A percentile compares a stretch with the other conserved stretches of the same genome.
Conservation (phyloP, 2,113 vertebrate genomes). For the Vimba vimba region DNA sequence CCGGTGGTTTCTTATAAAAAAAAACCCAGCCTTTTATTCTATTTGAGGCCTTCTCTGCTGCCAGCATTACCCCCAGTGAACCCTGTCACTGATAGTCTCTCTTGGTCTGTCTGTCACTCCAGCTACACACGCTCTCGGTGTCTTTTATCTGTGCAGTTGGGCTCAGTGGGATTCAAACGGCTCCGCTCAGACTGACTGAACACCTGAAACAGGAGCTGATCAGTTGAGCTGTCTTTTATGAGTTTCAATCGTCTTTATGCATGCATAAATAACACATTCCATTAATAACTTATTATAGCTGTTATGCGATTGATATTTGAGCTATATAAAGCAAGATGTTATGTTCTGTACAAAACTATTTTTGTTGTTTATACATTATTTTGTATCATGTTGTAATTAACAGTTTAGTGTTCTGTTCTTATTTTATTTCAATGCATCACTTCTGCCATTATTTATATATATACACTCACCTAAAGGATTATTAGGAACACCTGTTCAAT, state of each 20-base stretch:
- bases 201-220: neutral
- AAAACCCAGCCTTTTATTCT: conserved; percentile 27
- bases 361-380: neutral
- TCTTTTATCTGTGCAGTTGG: conserved; percentile 4
- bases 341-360: neutral
- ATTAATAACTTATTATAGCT: neutral
- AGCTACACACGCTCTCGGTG: neutral
- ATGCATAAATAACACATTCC: neutral
- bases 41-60: conserved; percentile 7
- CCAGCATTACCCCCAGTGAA: neutral
- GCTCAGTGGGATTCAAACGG: conserved; percentile 16
- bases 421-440: neutral
- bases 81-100: neutral
- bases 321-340: neutral
- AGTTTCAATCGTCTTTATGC: neutral
- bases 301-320: neutral
- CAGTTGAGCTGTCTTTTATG: neutral
- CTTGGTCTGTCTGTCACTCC: neutral
- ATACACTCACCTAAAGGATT: too few relatives aligned
- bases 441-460: neutral
- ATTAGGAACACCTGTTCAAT: too few relatives aligned
- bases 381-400: too few relatives aligned
- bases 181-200: neutral
- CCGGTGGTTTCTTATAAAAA: conserved; percentile 21
- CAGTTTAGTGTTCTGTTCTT: neutral